A percentile compares a stretch with the other conserved stretches of the same genome.
Evolutionary conservation across 2,797 vertebrate species (phyloP).

Genomic region (Aldrovandia affinis): DNA sequence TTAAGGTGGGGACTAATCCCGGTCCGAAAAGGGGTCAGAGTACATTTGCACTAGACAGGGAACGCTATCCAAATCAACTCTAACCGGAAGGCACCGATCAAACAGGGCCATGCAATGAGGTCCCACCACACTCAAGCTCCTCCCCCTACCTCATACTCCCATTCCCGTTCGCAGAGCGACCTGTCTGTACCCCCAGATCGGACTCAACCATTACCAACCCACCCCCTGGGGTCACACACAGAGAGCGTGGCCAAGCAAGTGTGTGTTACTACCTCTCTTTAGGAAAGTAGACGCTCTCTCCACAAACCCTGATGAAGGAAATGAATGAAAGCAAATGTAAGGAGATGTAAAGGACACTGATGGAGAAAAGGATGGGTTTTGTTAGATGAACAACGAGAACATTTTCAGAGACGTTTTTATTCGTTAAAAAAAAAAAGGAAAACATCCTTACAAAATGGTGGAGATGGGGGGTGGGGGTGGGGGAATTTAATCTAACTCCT

Average conservation of each 20-base stretch:
- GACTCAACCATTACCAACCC: conserved; percentile 51
- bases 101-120: conserved; percentile 47
- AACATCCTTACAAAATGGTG: background rate
- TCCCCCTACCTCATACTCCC: conserved; percentile 11
- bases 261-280: conserved; percentile 89
- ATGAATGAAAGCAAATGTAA: conserved; percentile 66
- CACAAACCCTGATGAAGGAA: conserved; percentile 87
- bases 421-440: background rate
- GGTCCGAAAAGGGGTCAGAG: background rate
- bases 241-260: conserved; percentile 73
- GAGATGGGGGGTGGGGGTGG: no score
- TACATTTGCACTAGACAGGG: conserved; percentile 16
- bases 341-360: conserved; percentile 52
- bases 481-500: background rate
- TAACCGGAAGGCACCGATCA: conserved; percentile 17
- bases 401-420: background rate
- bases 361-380: conserved; percentile 46
- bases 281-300: conserved; percentile 87
- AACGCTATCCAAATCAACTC: conserved; percentile 3
- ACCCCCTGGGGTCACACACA: conserved; percentile 50
- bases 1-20: conserved; percentile 18
- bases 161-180: conserved; percentile 51
- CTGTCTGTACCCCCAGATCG: conserved; percentile 53
- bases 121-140: conserved; percentile 32
- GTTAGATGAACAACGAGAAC: conserved; percentile 53